Base-by-base conservation (phyloP, 2,888 invertebrate species). In the Trissolcus brochymenae region DNA sequence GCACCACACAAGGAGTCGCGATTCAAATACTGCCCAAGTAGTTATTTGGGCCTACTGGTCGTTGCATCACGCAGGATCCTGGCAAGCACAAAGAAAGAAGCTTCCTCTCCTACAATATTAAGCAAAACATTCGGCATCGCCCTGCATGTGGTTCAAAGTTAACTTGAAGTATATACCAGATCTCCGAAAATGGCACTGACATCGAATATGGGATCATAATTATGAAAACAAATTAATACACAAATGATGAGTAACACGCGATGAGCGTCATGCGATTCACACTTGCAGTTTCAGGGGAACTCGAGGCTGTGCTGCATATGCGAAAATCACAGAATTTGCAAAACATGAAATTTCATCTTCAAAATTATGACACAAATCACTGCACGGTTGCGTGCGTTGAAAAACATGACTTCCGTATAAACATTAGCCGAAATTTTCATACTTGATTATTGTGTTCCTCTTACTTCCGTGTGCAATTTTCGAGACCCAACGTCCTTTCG, bases 361-460 rank as follows among this genome's bases (percentile, higher is more conserved):
- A 41, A 67, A 74, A 65, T 73, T 66, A 73, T 66, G 54, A 60
- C 73, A 51, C 71, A 29, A 65, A 65, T 72, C 72, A 64, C 64
- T 41, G 43, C 55, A 40, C 56, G 6, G 55, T 72, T 57, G 72
- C 72, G 65, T 72, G 72, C 59, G 53, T 25, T 7, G 2, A 46
- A 46, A 4, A 46, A 4, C 43, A 19, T 29, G 55, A 73, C 73
- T 73, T 73, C 65, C 65, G 66, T 59, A 60, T 46, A 16, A 61
- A 53, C 16, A 40, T 40, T 46, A 16, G 16, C 46, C 16, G 2
- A 35, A 35, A 7, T 46, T 46, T 46, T 46, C 46, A 11, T 46
- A 35, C 35, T 9, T 35, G 35, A 35, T 35, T 35, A 35, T 35
- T 35, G 1, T 35, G 2, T 7, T 9, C 9, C 4, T n/a, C n/a